These are phyloP conservation scores for Lophura nycthemera DNA, from an alignment of 2,113 vertebrate genomes.

Conservation along the genomic window DNA sequence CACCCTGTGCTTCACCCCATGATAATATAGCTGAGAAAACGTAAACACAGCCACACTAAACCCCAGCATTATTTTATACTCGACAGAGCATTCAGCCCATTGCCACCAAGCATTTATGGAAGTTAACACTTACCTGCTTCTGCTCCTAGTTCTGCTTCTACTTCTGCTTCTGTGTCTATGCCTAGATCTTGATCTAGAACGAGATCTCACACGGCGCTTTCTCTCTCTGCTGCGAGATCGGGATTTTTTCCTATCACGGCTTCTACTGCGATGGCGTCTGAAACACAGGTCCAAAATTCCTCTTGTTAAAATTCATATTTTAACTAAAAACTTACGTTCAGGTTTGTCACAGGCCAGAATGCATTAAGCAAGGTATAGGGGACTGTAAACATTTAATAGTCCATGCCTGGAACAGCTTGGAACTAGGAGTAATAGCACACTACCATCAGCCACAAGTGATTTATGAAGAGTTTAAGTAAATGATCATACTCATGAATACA, in stretches of 20 bases:
- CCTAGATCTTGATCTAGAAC: constrained; percentile 90
- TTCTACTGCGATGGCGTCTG: constrained; percentile 92
- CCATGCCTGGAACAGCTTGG: not conserved
- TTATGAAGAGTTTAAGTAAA: not conserved
- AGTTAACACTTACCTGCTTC: constrained; percentile 85
- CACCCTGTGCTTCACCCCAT: not conserved
- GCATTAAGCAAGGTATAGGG: not conserved
- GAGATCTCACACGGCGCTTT: constrained; percentile 88
- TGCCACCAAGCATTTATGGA: accelerated
- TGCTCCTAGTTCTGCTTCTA: constrained; percentile 90
- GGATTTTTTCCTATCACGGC: constrained; percentile 89
- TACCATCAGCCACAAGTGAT: not conserved
- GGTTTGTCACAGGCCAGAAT: not conserved
- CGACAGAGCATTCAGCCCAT: accelerated
- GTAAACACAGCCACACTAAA: not conserved
- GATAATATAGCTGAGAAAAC: not conserved
- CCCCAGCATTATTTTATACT: accelerated
- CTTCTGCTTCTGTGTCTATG: constrained; percentile 91
- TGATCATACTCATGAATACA: not conserved
- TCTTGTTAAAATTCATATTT: not conserved
- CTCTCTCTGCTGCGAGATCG: constrained; percentile 90
- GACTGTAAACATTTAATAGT: not conserved
- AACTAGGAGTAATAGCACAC: not conserved
- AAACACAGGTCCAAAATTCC: constrained; percentile 23
- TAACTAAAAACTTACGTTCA: not conserved